A percentile compares a stretch with the other conserved stretches of the same genome.
Evolutionary conservation across 1,140 invertebrate genomes (phyloP).

Genomic region (Pinna nobilis): DNA sequence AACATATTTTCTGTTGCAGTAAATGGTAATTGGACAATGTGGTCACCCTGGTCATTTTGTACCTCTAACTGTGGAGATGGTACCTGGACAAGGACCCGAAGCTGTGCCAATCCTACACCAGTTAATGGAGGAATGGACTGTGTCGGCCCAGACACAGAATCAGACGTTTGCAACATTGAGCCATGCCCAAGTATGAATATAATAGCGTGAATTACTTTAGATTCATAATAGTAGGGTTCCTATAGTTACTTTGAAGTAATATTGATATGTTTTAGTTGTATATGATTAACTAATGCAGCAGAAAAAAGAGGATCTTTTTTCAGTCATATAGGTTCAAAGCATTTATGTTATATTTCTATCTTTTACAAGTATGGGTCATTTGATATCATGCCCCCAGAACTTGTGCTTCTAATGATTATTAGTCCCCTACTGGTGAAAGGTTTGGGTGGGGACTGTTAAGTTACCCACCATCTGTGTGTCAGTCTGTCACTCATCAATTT

Average conservation of each 20-base stretch:
- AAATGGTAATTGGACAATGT: slow-evolving; percentile 42
- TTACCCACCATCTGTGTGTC: too few relatives aligned
- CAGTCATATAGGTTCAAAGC: too few relatives aligned
- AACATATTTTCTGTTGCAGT: too few relatives aligned
- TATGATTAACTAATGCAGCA: background rate
- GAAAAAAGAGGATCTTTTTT: too few relatives aligned
- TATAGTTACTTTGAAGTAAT: background rate
- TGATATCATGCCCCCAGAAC: too few relatives aligned
- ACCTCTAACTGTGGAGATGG: slow-evolving; percentile 25
- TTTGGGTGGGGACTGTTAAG: too few relatives aligned
- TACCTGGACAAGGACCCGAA: background rate
- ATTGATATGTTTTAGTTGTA: background rate
- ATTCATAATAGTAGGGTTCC: background rate
- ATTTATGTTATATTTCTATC: too few relatives aligned
- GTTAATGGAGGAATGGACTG: slow-evolving; percentile 20
- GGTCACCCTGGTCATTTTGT: slow-evolving; percentile 31
- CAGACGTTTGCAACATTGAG: slow-evolving; percentile 22
- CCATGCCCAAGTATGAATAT: slow-evolving; percentile 32
- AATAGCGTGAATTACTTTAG: background rate
- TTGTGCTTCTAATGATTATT: too few relatives aligned
- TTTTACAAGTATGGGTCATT: too few relatives aligned
- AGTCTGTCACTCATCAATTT: too few relatives aligned
- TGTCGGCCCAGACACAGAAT: background rate
- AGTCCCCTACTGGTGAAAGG: too few relatives aligned
- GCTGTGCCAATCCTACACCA: slow-evolving; percentile 22